Conservation (phyloP, 2,113 vertebrate species). For the Grus americana region DNA sequence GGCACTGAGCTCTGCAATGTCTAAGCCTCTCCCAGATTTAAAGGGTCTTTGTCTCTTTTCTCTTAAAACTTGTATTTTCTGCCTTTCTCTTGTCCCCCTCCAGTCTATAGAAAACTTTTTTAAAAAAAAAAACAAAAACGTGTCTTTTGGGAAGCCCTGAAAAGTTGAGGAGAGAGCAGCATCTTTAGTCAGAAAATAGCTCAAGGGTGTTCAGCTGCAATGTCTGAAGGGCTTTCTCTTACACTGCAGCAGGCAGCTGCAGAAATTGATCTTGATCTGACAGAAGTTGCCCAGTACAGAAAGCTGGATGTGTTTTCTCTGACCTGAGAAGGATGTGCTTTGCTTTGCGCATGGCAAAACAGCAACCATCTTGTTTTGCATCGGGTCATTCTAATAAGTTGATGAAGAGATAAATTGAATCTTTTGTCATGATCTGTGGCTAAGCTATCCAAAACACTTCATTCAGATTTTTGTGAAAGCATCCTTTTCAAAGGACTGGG, state of each 20-base stretch:
- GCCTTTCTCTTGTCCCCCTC: background rate
- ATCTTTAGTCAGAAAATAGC: background rate
- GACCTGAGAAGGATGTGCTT: background rate
- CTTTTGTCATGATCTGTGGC: background rate
- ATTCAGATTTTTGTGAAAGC: background rate
- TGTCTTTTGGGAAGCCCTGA: background rate
- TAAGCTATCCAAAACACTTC: background rate
- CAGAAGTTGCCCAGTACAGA: background rate
- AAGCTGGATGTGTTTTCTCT: background rate
- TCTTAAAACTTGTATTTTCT: background rate
- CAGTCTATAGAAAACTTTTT: background rate
- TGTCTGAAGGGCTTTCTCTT: background rate
- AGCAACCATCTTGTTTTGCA: background rate
- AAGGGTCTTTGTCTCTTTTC: background rate
- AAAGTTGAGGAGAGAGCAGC: background rate
- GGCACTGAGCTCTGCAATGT: background rate
- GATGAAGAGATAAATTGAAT: background rate
- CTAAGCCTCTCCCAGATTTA: background rate
- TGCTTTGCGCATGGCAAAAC: background rate
- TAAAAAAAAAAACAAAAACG: background rate
- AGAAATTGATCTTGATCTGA: background rate
- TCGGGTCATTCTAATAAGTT: background rate
- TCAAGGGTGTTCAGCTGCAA: background rate
- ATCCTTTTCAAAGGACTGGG: background rate
- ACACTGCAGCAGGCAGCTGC: background rate